These are phyloP conservation scores for Meiosimyza decipiens DNA, from an alignment of 2,888 invertebrate species.

Conservation along the genomic window DNA sequence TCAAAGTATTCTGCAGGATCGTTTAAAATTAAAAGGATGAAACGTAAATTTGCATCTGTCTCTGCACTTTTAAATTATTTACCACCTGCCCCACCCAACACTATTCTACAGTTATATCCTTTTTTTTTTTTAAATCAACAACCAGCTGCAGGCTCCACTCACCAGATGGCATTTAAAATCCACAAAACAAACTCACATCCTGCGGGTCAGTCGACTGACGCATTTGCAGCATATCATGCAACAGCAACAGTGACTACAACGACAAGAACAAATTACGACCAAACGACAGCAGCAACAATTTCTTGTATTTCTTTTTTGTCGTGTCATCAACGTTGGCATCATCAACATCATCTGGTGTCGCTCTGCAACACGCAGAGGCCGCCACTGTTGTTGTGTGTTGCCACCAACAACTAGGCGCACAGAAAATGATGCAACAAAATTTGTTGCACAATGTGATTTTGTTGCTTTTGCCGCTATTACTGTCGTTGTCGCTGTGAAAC, in stretches of 20 bases:
- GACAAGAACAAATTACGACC: no score
- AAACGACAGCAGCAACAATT: constrained; percentile 40
- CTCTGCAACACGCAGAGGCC: constrained; percentile 43
- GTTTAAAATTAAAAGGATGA: no score
- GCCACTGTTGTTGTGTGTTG: constrained; percentile 65
- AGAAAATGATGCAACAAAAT: constrained; percentile 24
- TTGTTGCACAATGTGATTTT: constrained; percentile 31
- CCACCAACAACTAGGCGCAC: constrained; percentile 59
- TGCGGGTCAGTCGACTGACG: constrained; percentile 17
- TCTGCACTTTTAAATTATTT: no score
- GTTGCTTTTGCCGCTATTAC: constrained; percentile 14
- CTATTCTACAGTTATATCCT: no score
- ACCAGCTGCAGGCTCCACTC: constrained; percentile 23
- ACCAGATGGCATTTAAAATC: constrained; percentile 11
- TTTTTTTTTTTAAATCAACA: background rate
- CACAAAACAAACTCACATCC: constrained; percentile 14
- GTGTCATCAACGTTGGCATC: constrained; percentile 18
- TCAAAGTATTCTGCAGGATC: no score
- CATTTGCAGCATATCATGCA: background rate
- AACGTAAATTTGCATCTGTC: no score
- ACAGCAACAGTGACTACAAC: background rate
- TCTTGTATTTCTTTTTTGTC: constrained; percentile 4
- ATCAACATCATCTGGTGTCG: constrained; percentile 18
- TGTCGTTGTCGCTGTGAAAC: background rate
- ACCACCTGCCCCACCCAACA: no score